Evolutionary conservation across 2,797 vertebrate genomes (phyloP).

Genomic region (Tragelaphus eurycerus): DNA sequence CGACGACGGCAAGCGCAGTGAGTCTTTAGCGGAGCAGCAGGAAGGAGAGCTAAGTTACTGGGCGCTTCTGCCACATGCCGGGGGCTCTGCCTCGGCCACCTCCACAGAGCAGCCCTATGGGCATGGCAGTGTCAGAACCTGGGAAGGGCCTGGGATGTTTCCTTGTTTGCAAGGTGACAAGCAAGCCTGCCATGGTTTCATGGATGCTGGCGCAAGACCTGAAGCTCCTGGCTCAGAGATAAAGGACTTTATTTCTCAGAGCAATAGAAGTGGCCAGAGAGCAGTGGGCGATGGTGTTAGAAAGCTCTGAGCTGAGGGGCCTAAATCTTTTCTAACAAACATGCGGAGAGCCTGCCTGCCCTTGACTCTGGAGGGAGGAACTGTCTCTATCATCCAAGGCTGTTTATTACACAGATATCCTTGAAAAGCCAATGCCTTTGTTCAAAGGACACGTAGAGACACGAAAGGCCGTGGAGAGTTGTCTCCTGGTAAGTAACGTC

Average conservation of each 20-base stretch:
- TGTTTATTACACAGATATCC: not conserved
- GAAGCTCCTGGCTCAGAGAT: not conserved
- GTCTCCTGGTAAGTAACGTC: not conserved
- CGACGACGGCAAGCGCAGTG: slow-evolving; percentile 39
- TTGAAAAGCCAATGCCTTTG: not conserved
- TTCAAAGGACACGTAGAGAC: not conserved
- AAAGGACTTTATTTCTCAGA: not conserved
- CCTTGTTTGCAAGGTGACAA: not conserved
- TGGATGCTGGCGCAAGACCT: not conserved
- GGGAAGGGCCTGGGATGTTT: not conserved
- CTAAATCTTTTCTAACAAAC: not conserved
- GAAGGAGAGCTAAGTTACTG: not conserved
- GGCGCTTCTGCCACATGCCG: fast-evolving
- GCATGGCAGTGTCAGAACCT: not conserved
- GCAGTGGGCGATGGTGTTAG: not conserved
- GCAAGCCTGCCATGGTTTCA: not conserved
- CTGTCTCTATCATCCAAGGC: not conserved
- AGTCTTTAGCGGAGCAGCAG: fast-evolving
- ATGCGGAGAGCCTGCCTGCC: not conserved
- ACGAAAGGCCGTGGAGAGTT: not conserved
- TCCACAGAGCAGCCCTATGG: too few species aligned
- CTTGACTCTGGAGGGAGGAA: not conserved
- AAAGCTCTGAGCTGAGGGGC: not conserved
- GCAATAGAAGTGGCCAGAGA: not conserved
- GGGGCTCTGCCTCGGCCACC: not conserved